phyloP scores from a whole-genome alignment of 2,797 vertebrate species.

The Meda fulgida region DNA sequence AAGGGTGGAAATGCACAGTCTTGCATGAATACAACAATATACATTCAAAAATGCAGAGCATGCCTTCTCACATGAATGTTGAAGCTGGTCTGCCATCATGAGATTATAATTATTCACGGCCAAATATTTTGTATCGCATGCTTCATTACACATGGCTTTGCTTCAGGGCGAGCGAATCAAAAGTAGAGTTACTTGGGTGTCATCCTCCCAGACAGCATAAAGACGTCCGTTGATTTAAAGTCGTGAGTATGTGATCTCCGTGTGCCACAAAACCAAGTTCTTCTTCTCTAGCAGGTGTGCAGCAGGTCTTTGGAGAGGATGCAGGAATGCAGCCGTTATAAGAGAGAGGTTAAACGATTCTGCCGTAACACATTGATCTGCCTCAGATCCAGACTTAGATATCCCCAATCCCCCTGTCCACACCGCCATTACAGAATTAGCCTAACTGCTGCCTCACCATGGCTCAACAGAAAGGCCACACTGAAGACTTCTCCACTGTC shows the following conservation, averaged over 20 bases:
- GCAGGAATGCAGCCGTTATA: constrained; percentile 27
- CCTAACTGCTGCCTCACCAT: constrained; percentile 75
- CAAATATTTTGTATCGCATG: constrained; percentile 66
- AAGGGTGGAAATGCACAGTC: neutral
- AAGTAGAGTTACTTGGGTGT: constrained; percentile 66
- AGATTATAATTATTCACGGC: constrained; percentile 66
- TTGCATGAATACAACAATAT: neutral
- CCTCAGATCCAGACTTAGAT: constrained; percentile 75
- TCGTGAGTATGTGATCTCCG: constrained; percentile 23
- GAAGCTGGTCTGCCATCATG: constrained; percentile 51
- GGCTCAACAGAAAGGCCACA: constrained; percentile 67
- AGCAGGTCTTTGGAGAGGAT: constrained; percentile 58
- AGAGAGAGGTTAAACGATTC: constrained; percentile 73
- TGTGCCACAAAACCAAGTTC: neutral
- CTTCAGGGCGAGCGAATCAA: constrained; percentile 68
- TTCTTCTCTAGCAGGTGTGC: constrained; percentile 45
- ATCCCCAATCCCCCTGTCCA: constrained; percentile 68
- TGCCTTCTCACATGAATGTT: constrained; percentile 24
- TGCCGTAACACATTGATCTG: constrained; percentile 81
- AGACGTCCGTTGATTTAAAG: neutral
- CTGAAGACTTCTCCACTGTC: constrained; percentile 70
- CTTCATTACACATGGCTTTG: constrained; percentile 79
- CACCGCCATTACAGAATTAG: constrained; percentile 80
- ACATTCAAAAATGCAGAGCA: constrained; percentile 5
- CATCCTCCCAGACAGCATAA: constrained; percentile 40